A percentile compares a stretch with the other conserved stretches of the same genome.
Evolutionary conservation across 1,140 invertebrate genomes (phyloP).

Genomic region (Odontomachus brunneus): DNA sequence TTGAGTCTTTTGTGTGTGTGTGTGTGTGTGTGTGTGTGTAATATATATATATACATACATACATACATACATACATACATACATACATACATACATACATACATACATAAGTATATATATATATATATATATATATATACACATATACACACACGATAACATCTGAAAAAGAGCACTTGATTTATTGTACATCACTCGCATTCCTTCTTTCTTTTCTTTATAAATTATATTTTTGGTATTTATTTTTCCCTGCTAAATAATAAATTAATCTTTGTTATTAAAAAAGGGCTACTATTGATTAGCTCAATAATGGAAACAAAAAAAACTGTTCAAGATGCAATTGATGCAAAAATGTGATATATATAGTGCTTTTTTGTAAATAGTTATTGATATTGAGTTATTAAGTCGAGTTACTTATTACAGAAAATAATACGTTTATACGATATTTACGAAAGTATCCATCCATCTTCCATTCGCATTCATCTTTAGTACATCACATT

Average conservation of each 20-base stretch:
- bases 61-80: background rate
- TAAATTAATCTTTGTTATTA: too few relatives aligned
- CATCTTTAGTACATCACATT: constrained; percentile 32
- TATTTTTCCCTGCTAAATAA: too few relatives aligned
- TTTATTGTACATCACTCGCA: constrained; percentile 16
- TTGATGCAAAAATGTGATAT: too few relatives aligned
- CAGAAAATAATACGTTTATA: background rate
- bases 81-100: constrained; percentile 5
- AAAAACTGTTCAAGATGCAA: too few relatives aligned
- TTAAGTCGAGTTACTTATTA: constrained; percentile 2
- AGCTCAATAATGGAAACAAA: too few relatives aligned
- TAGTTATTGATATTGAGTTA: too few relatives aligned
- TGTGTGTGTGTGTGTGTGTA: too few relatives aligned
- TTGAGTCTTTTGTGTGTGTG: too few relatives aligned
- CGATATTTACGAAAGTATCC: background rate
- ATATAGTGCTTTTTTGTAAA: constrained; percentile 17
- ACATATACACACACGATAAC: too few relatives aligned
- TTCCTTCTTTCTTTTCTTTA: constrained; percentile 26
- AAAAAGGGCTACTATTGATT: too few relatives aligned
- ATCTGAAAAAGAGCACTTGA: background rate
- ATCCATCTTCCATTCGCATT: constrained; percentile 33
- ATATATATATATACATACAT: too few relatives aligned
- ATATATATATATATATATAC: constrained; percentile 15
- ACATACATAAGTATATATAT: background rate
- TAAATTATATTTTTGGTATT: constrained; percentile 48